Evolutionary conservation across 1,140 invertebrate genomes (phyloP).

Genomic region (Cepaea nemoralis): DNA sequence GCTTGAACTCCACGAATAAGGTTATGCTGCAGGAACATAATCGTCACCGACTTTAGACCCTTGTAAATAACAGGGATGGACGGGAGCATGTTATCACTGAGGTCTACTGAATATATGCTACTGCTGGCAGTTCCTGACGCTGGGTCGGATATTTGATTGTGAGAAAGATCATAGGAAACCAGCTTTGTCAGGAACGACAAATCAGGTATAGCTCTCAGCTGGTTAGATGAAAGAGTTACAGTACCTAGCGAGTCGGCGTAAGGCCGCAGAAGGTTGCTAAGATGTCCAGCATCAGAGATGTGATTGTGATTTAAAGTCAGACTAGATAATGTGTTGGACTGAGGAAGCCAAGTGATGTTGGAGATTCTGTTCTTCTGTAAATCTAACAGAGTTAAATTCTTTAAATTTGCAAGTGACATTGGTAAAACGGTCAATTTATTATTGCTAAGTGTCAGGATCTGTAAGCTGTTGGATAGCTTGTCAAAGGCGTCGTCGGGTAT

Average conservation of each 20-base stretch:
- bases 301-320: not conserved
- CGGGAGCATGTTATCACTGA: not conserved
- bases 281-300: not conserved
- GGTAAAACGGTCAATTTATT: not conserved
- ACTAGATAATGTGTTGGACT: not conserved
- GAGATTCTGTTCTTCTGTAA: not conserved
- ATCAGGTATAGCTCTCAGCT: not conserved
- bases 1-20: not conserved
- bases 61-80: not conserved
- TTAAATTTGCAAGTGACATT: not conserved
- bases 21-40: not conserved
- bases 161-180: not conserved
- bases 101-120: not conserved
- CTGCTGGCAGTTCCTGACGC: not conserved
- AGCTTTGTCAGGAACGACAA: not conserved
- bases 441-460: not conserved
- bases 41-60: not conserved
- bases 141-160: not conserved
- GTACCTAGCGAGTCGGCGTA: not conserved
- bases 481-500: not conserved
- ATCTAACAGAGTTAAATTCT: not conserved
- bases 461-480: not conserved
- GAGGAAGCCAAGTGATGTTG: not conserved
- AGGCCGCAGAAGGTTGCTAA: not conserved
- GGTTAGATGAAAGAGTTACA: not conserved